Conservation (phyloP, 1,140 invertebrate species). For the Drosophila subpulchrella region DNA sequence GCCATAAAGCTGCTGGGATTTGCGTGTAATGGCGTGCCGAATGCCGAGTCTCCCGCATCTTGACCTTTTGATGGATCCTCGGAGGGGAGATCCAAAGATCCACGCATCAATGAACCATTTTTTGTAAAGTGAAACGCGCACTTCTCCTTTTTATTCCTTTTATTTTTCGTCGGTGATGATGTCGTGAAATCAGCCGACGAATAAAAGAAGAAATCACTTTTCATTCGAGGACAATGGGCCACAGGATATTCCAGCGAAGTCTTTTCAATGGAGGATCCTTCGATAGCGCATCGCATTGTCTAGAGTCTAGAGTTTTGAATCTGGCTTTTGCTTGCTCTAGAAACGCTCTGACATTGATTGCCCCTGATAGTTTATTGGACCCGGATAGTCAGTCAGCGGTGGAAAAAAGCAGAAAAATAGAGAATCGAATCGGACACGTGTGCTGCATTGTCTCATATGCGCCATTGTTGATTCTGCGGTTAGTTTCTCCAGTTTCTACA, state of each 20-base stretch:
- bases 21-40: constrained; percentile 10
- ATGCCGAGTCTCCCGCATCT: constrained; percentile 18
- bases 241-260: constrained; percentile 71
- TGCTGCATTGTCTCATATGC: constrained; percentile 49
- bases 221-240: constrained; percentile 61
- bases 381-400: not conserved
- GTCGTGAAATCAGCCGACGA: constrained; percentile 49
- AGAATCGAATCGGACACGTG: constrained; percentile 59
- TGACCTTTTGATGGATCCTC: constrained; percentile 39
- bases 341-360: constrained; percentile 74
- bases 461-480: constrained; percentile 68
- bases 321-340: constrained; percentile 56
- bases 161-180: constrained; percentile 19
- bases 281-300: constrained; percentile 32
- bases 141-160: constrained; percentile 6
- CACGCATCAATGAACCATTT: constrained; percentile 43
- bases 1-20: not conserved
- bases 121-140: constrained; percentile 39
- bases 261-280: constrained; percentile 51
- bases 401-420: not conserved
- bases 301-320: constrained; percentile 11
- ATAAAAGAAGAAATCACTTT: constrained; percentile 67
- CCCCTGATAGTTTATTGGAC: constrained; percentile 68
- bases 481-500: constrained; percentile 45
- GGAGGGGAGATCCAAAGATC: not conserved